phyloP scores from a whole-genome alignment of 2,888 invertebrate genomes.

The Mechanitis messenoides region DNA sequence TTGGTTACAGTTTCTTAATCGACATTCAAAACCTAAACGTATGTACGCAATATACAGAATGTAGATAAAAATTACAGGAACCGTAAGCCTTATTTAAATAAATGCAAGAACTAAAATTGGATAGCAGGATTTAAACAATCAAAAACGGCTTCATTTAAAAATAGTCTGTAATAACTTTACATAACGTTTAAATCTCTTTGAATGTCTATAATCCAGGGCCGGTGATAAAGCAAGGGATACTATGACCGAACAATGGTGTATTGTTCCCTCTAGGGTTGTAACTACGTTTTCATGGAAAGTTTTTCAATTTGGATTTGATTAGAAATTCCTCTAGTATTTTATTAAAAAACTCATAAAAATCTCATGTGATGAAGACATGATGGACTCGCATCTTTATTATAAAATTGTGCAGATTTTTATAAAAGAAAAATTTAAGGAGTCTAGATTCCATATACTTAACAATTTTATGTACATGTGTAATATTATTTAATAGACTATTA shows the following conservation, averaged over 20 bases:
- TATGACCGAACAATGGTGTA: conserved; percentile 31
- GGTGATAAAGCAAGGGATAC: conserved; percentile 29
- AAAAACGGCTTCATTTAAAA: conserved; percentile 8
- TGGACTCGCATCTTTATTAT: not conserved
- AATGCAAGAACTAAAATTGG: conserved; percentile 1
- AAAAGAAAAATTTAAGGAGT: too few relatives aligned
- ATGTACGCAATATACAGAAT: conserved; percentile 3
- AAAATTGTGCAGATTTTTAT: too few relatives aligned
- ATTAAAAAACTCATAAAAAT: not conserved
- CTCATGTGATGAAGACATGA: not conserved
- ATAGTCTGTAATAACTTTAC: conserved; percentile 4
- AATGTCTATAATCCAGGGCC: conserved; percentile 24
- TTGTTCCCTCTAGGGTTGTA: conserved; percentile 29
- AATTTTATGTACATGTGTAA: too few relatives aligned
- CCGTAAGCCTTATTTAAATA: not conserved
- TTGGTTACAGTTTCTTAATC: not conserved
- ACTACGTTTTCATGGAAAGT: not conserved
- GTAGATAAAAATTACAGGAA: not conserved
- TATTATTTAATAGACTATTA: too few relatives aligned
- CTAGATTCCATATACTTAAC: too few relatives aligned
- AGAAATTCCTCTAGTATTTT: not conserved
- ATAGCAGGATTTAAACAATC: conserved; percentile 2
- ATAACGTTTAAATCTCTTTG: conserved; percentile 13
- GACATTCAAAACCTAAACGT: not conserved
- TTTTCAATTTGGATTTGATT: conserved; percentile 1